Evolutionary conservation across 2,888 invertebrate genomes (phyloP).

Genomic region (Rotaria macrura): DNA sequence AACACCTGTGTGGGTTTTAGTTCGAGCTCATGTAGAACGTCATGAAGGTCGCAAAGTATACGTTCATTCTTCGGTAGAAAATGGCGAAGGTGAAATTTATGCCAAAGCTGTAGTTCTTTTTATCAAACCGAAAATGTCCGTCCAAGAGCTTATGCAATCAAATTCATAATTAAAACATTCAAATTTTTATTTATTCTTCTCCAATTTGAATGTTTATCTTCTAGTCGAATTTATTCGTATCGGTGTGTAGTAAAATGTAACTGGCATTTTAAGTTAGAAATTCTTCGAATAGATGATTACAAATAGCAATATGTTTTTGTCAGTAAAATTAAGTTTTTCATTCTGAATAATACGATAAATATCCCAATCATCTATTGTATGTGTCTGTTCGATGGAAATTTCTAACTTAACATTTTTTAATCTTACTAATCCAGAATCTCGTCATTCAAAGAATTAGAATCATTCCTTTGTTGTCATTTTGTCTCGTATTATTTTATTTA

Average conservation of each 20-base stretch:
- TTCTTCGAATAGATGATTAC: neutral
- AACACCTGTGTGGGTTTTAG: neutral
- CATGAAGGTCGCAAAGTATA: neutral
- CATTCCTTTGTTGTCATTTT: neutral
- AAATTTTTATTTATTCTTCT: neutral
- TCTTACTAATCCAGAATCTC: neutral
- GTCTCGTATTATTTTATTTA: neutral
- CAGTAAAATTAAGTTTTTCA: neutral
- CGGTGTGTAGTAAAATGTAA: neutral
- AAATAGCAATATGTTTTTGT: neutral
- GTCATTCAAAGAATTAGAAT: neutral
- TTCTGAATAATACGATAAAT: neutral
- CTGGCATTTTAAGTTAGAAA: neutral
- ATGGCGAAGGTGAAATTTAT: conserved; percentile 5
- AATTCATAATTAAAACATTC: neutral
- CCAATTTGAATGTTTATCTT: neutral
- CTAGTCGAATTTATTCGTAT: neutral
- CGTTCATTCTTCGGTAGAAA: neutral
- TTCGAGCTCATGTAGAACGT: conserved; percentile 13
- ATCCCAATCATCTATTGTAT: neutral
- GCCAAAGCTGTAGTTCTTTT: neutral
- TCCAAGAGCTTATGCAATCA: neutral
- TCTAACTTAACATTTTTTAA: neutral
- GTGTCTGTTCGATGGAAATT: neutral
- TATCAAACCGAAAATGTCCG: neutral